These are phyloP conservation scores for Copsychus sechellarum DNA, from an alignment of 2,113 vertebrate species.

Conservation along the genomic window DNA sequence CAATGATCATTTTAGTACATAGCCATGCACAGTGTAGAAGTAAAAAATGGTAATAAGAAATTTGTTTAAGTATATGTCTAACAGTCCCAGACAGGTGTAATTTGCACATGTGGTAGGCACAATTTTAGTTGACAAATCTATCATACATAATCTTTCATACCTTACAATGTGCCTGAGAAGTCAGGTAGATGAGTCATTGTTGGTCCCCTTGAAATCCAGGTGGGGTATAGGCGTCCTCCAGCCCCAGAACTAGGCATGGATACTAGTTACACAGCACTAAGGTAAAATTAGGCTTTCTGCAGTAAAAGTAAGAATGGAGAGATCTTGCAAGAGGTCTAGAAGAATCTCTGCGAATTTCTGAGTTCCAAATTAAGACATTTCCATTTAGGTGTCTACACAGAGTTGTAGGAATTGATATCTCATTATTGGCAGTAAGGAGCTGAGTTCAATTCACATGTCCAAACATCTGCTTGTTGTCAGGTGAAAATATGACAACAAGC, in stretches of 20 bases:
- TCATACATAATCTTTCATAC: not conserved
- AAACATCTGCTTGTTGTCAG: not conserved
- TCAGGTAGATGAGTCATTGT: accelerated
- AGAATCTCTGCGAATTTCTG: not conserved
- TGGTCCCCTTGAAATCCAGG: not conserved
- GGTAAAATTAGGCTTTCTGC: not conserved
- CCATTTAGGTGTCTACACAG: not conserved
- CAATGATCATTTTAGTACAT: not conserved
- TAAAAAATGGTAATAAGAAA: not conserved
- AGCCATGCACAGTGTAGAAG: not conserved
- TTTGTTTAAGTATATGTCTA: not conserved
- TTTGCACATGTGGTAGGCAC: not conserved
- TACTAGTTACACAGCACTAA: not conserved
- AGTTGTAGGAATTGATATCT: not conserved
- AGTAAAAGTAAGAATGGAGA: not conserved
- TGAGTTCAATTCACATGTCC: not conserved
- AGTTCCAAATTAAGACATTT: not conserved
- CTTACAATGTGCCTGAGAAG: not conserved
- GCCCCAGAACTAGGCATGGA: not conserved
- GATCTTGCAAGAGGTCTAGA: not conserved
- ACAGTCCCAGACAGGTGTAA: not conserved
- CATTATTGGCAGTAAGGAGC: not conserved
- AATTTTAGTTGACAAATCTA: not conserved
- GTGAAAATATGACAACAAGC: not conserved
- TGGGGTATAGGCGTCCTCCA: not conserved